Evolutionary conservation across 2,888 invertebrate genomes (phyloP).

Genomic region (Phyllotreta cruciferae): DNA sequence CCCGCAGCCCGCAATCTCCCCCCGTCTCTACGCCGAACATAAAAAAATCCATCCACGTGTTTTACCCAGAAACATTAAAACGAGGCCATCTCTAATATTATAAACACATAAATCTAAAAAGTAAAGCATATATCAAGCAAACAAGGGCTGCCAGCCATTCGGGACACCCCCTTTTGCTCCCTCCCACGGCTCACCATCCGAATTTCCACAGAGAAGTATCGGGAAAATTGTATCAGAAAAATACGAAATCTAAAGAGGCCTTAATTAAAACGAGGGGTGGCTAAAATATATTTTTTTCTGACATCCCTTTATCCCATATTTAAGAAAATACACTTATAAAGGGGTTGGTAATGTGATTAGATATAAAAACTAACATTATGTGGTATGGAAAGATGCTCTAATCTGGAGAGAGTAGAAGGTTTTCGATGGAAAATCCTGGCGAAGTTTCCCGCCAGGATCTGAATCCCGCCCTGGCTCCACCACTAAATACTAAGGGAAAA

Average conservation of each 20-base stretch:
- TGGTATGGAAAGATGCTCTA: too few species aligned
- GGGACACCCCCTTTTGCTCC: constrained; percentile 48
- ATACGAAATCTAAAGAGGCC: too few species aligned
- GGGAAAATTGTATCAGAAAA: too few species aligned
- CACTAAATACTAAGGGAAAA: constrained; percentile 51
- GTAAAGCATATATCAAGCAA: constrained; percentile 54
- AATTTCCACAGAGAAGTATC: background rate
- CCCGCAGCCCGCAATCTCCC: constrained; percentile 36
- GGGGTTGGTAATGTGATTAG: too few species aligned
- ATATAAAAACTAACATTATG: too few species aligned
- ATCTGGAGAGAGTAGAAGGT: too few species aligned
- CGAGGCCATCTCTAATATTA: constrained; percentile 53
- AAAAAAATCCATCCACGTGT: constrained; percentile 43
- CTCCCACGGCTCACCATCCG: constrained; percentile 27
- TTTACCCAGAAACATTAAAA: constrained; percentile 44
- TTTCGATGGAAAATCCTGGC: too few species aligned
- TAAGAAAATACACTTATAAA: too few species aligned
- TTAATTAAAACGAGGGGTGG: too few species aligned
- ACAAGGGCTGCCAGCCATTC: constrained; percentile 48
- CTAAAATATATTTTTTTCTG: too few species aligned
- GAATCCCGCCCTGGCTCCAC: constrained; percentile 42
- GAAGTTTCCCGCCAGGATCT: background rate
- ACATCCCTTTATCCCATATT: too few species aligned
- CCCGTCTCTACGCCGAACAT: constrained; percentile 31
- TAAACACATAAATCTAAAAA: constrained; percentile 57